phyloP scores from a whole-genome alignment of 1,140 invertebrate genomes.

The Hylyphantes graminicola region DNA sequence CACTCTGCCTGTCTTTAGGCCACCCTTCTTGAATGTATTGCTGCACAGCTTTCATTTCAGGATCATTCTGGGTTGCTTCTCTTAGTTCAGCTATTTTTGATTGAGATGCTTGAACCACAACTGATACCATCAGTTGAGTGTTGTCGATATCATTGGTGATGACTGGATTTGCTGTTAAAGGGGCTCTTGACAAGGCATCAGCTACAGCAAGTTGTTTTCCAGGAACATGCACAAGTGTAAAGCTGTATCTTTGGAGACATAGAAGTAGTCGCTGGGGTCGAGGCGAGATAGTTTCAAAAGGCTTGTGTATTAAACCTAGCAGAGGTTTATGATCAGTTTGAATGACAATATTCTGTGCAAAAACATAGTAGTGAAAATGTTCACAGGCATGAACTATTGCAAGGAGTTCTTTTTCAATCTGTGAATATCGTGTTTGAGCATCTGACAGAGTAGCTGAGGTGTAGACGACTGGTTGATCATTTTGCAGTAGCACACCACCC shows the following conservation, averaged over 20 bases:
- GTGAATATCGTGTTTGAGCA: no score
- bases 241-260: conserved; percentile 67
- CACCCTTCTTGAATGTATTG: conserved; percentile 24
- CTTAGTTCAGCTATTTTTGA: neutral
- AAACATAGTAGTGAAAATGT: conserved; percentile 68
- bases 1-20: conserved; percentile 7
- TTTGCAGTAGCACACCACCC: no score
- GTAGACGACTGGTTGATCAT: no score
- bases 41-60: neutral
- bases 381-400: conserved; percentile 65
- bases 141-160: neutral
- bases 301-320: conserved; percentile 67
- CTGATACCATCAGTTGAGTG: neutral
- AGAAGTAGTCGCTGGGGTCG: conserved; percentile 69
- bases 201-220: conserved; percentile 68
- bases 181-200: conserved; percentile 57
- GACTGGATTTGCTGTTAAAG: neutral
- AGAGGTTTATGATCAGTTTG: conserved; percentile 67
- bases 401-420: conserved; percentile 64
- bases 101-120: neutral
- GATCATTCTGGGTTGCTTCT: conserved; percentile 12
- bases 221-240: conserved; percentile 66
- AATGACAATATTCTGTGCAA: conserved; percentile 64
- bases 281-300: conserved; percentile 65
- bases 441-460: no score